Evolutionary conservation across 2,888 invertebrate genomes (phyloP).

Genomic region (Drosophila ustulata): DNA sequence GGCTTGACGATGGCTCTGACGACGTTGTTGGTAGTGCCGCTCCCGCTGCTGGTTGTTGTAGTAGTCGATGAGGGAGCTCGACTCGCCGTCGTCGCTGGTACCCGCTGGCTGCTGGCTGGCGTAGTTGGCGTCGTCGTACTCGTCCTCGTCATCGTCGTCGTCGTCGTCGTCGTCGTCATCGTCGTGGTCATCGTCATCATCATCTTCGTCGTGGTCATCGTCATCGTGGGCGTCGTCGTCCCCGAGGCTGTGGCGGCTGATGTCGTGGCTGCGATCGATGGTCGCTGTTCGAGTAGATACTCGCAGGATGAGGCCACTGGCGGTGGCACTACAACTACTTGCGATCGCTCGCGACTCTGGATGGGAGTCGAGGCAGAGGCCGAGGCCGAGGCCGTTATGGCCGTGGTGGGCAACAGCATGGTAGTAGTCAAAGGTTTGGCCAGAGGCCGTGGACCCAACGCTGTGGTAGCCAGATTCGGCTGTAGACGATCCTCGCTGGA

Average conservation of each 20-base stretch:
- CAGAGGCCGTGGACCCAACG: slow-evolving; percentile 72
- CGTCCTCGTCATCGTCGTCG: slow-evolving; percentile 79
- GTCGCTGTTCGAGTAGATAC: slow-evolving; percentile 83
- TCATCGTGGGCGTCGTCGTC: slow-evolving; percentile 85
- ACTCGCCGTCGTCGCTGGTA: slow-evolving; percentile 84
- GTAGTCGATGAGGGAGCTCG: slow-evolving; percentile 87
- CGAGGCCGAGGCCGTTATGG: slow-evolving; percentile 50
- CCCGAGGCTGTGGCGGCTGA: slow-evolving; percentile 80
- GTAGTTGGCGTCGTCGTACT: slow-evolving; percentile 85
- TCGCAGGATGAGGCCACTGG: slow-evolving; percentile 81
- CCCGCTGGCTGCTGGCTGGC: slow-evolving; percentile 60
- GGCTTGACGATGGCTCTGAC: slow-evolving; percentile 73
- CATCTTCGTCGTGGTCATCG: slow-evolving; percentile 80
- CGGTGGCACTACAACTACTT: slow-evolving; percentile 34
- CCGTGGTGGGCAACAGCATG: slow-evolving; percentile 70
- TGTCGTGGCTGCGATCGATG: slow-evolving; percentile 81
- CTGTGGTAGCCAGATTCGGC: slow-evolving; percentile 65
- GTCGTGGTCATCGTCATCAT: too few species aligned
- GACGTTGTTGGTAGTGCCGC: slow-evolving; percentile 85
- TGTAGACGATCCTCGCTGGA: slow-evolving; percentile 67
- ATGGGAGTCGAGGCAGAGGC: not conserved
- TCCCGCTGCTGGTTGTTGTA: slow-evolving; percentile 87
- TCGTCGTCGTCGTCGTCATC: slow-evolving; percentile 76
- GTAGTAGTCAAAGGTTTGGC: slow-evolving; percentile 62
- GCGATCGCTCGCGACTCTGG: not conserved